Base-by-base conservation (phyloP, 2,888 invertebrate species). In the Alsophila aescularia region DNA sequence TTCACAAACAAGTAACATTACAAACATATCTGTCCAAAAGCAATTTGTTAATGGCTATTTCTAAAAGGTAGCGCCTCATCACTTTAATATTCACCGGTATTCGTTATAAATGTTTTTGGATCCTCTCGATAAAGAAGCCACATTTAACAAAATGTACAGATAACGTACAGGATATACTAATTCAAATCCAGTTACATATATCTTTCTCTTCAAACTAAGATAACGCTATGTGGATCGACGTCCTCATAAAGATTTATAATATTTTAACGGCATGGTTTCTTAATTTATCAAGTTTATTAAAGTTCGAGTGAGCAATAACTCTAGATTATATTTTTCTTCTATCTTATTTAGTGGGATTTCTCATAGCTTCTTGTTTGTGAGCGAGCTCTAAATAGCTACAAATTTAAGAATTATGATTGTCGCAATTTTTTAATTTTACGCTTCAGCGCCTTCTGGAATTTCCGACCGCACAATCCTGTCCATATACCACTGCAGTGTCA, bases 1-100 rank as follows among this genome's bases (percentile, higher is more conserved):
- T 83, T 84, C 79, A 85, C 81, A 81, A 83, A 83, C 79, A 81
- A 78, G 78, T 70, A 72, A 80, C 79, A 80, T 87, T 80, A 88
- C 85, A 85, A 81, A 86, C 83, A 85, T 87, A 81, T 82, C 77
- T 83, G 77, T 73, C 75, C 73, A 67, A 74, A 69, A 81, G 82
- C 78, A 83, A 88, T 89, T 87, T 89, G 87, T 89, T 80, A 76
- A 77, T 80, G 67, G 75, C 78, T 70, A 75, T 74, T 76, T 72
- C 67, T 73, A 77, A 87, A 83, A 87, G 84, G 83, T 84, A 84
- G 83, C 82, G 83, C 75, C 73, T 72, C 72, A 67, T 72, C 55
- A 50, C 40, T 51, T 15, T 50, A 60, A 67, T 64, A 68, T 67
- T 70, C 72, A 71, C 71, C 72, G 72, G 71, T 72, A 79, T 81